These are phyloP conservation scores for Laticauda colubrina DNA, from an alignment of 2,113 vertebrate species.

Conservation along the genomic window DNA sequence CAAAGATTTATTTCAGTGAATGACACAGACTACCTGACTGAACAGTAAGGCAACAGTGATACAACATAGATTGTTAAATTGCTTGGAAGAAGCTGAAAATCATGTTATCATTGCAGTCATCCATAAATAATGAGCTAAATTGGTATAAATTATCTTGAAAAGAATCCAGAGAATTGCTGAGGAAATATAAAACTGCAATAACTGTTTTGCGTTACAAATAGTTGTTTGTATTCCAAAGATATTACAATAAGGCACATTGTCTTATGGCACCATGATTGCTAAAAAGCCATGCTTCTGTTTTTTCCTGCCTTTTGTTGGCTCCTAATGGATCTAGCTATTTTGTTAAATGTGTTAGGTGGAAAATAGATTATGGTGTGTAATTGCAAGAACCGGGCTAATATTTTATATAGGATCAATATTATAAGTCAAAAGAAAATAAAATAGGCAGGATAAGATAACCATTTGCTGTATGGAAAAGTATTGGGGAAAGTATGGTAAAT, in stretches of 20 bases:
- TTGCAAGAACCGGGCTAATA: not conserved
- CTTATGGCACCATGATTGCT: not conserved
- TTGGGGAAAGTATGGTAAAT: not conserved
- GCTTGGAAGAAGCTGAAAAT: constrained; percentile 27
- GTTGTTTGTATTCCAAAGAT: not conserved
- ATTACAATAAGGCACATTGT: not conserved
- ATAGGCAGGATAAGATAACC: not conserved
- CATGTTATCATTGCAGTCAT: not conserved
- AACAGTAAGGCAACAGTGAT: constrained; percentile 72
- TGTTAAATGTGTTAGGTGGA: constrained; percentile 1
- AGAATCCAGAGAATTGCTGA: constrained; percentile 28
- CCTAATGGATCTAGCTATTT: constrained; percentile 8
- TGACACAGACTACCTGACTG: constrained; percentile 69
- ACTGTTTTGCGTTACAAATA: constrained; percentile 4
- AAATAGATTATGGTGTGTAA: not conserved
- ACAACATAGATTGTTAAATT: constrained; percentile 25
- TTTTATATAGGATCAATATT: not conserved
- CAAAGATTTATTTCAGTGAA: constrained; percentile 72
- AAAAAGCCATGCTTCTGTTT: not conserved
- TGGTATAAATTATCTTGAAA: not conserved
- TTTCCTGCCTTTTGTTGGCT: not conserved
- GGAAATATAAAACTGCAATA: not conserved
- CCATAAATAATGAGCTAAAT: not conserved
- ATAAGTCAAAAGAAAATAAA: not conserved
- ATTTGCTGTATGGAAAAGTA: not conserved